Conservation (phyloP, 2,797 vertebrate genomes). For the Crocidura indochinensis region DNA sequence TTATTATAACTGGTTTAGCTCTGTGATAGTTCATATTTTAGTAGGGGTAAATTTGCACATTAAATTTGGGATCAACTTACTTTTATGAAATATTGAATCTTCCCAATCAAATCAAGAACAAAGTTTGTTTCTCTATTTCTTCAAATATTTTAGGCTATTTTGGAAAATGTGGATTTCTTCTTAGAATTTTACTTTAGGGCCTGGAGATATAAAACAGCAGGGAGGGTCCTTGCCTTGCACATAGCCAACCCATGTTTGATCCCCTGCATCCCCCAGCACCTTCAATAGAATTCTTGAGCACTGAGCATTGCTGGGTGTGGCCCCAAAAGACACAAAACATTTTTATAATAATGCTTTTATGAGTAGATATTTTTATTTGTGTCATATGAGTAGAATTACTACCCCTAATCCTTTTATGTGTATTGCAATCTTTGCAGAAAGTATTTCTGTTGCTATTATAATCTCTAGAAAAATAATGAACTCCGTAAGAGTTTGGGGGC, state of each 20-base stretch:
- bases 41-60: conserved; percentile 27
- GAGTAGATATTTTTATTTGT: conserved; percentile 32
- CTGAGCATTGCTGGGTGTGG: no score
- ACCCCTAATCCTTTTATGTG: conserved; percentile 23
- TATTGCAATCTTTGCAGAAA: conserved; percentile 30
- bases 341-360: no score
- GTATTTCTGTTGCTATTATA: conserved; percentile 48
- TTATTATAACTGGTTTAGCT: background rate
- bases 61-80: conserved; percentile 30
- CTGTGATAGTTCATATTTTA: conserved; percentile 34
- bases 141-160: conserved; percentile 16
- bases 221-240: no score
- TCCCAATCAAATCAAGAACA: conserved; percentile 29
- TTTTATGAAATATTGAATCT: conserved; percentile 44
- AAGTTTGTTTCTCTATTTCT: conserved; percentile 33
- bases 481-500: background rate
- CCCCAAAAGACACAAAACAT: no score
- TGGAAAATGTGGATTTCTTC: conserved; percentile 29
- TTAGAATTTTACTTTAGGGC: background rate
- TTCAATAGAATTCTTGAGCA: no score
- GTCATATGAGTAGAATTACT: conserved; percentile 49
- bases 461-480: conserved; percentile 9
- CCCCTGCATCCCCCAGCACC: no score
- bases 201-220: no score
- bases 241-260: no score